phyloP scores from a whole-genome alignment of 2,888 invertebrate genomes.

The Drosophila acutilabella region DNA sequence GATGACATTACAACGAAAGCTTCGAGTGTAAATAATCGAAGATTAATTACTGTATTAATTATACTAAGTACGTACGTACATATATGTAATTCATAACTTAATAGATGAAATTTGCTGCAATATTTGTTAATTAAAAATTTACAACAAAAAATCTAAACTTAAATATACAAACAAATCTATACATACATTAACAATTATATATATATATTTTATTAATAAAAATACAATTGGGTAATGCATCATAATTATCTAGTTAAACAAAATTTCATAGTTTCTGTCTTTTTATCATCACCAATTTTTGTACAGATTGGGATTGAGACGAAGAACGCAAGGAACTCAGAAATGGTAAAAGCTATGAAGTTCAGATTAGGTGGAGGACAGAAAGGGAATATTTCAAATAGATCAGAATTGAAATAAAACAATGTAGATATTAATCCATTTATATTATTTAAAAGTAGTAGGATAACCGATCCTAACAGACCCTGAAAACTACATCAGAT shows the following conservation, averaged over 20 bases:
- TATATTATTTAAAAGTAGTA: too few relatives aligned
- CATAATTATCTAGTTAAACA: conserved; percentile 1
- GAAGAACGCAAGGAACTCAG: too few relatives aligned
- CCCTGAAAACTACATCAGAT: too few relatives aligned
- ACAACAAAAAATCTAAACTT: conserved; percentile 50
- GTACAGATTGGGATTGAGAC: too few relatives aligned
- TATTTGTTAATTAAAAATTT: conserved; percentile 76
- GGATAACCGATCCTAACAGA: too few relatives aligned
- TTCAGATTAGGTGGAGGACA: too few relatives aligned
- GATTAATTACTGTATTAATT: conserved; percentile 55
- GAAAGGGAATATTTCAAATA: too few relatives aligned
- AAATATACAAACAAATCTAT: conserved; percentile 55
- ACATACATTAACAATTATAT: conserved; percentile 51
- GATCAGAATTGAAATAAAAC: too few relatives aligned
- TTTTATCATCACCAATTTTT: not conserved
- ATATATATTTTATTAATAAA: conserved; percentile 65
- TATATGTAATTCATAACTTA: conserved; percentile 69
- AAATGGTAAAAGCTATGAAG: too few relatives aligned
- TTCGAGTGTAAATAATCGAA: conserved; percentile 28
- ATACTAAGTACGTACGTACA: conserved; percentile 25
- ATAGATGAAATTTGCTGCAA: conserved; percentile 78
- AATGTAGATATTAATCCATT: too few relatives aligned
- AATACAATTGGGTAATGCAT: conserved; percentile 23
- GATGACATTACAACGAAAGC: conserved; percentile 53
- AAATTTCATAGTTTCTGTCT: not conserved